Percentiles rank a stretch among this genome's conserved stretches.
These are phyloP conservation scores for Arvicanthis niloticus DNA, from an alignment of 2,113 vertebrate genomes.

Conservation along the genomic window DNA sequence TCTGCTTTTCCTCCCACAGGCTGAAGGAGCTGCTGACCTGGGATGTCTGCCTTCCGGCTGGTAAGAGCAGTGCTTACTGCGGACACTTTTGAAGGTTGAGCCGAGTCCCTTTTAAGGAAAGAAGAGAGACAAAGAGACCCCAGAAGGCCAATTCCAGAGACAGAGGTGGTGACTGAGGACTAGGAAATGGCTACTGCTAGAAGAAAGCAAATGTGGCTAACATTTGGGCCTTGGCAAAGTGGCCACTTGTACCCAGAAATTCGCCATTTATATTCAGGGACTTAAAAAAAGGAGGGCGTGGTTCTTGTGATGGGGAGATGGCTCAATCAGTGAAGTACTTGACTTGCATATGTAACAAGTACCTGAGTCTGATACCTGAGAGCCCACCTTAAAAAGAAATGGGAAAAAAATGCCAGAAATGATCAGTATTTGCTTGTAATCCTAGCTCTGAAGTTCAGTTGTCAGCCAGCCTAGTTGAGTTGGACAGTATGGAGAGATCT, in stretches of 20 bases:
- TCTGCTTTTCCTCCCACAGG: slow-evolving; percentile 36
- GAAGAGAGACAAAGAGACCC: neutral
- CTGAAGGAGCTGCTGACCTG: neutral
- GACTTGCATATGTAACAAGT: neutral
- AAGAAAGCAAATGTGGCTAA: neutral
- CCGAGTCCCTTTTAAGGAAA: neutral
- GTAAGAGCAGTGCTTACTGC: slow-evolving; percentile 34
- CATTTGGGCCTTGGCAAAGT: neutral
- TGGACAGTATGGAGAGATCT: neutral
- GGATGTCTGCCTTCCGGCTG: slow-evolving; percentile 70
- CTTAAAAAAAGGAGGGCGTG: neutral
- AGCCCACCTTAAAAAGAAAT: neutral
- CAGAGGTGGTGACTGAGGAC: neutral
- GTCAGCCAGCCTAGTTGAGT: neutral
- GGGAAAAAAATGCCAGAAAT: neutral
- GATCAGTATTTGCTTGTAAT: neutral
- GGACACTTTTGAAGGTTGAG: neutral
- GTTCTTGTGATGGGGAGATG: neutral
- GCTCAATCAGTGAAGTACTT: neutral
- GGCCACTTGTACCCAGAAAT: rapidly evolving
- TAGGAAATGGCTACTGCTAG: neutral
- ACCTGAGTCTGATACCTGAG: neutral
- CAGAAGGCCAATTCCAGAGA: neutral
- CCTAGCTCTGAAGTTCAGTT: neutral
- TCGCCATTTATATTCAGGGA: neutral